Conservation (phyloP, 2,113 vertebrate species). For the Bostrychus sinensis region DNA sequence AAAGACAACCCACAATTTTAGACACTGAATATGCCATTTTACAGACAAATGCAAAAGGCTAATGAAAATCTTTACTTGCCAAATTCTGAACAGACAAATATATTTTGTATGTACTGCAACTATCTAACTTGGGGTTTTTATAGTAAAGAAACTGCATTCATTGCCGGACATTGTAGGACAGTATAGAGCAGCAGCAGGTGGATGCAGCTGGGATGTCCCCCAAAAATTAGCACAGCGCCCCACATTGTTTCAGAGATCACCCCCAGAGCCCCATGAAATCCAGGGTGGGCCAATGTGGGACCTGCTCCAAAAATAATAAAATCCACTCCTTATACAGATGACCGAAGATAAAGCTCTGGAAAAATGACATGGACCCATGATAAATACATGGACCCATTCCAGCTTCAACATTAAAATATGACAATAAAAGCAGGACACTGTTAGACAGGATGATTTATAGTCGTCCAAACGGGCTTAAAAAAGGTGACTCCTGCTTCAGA, state of each 20-base stretch:
- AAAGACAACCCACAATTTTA: no score
- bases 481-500: background rate
- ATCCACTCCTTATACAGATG: slow-evolving; percentile 36
- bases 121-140: no score
- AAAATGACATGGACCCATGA: slow-evolving; percentile 22
- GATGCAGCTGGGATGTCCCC: slow-evolving; percentile 51
- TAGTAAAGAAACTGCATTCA: no score
- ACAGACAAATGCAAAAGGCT: no score
- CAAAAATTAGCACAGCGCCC: slow-evolving; percentile 47
- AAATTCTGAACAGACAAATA: no score
- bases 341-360: slow-evolving; percentile 27
- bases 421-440: background rate
- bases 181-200: slow-evolving; percentile 50
- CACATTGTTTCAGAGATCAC: slow-evolving; percentile 51
- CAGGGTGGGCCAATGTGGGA: slow-evolving; percentile 44
- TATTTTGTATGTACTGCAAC: no score
- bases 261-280: slow-evolving; percentile 64
- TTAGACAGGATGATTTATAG: background rate
- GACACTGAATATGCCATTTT: no score
- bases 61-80: no score
- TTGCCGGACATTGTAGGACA: no score
- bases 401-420: background rate
- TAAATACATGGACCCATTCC: slow-evolving; percentile 11
- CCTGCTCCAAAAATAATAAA: slow-evolving; percentile 55
- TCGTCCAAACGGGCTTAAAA: background rate